Percentiles rank a stretch among this genome's conserved stretches.
These are phyloP conservation scores for Zootoca vivipara DNA, from an alignment of 2,113 vertebrate species.

Conservation along the genomic window DNA sequence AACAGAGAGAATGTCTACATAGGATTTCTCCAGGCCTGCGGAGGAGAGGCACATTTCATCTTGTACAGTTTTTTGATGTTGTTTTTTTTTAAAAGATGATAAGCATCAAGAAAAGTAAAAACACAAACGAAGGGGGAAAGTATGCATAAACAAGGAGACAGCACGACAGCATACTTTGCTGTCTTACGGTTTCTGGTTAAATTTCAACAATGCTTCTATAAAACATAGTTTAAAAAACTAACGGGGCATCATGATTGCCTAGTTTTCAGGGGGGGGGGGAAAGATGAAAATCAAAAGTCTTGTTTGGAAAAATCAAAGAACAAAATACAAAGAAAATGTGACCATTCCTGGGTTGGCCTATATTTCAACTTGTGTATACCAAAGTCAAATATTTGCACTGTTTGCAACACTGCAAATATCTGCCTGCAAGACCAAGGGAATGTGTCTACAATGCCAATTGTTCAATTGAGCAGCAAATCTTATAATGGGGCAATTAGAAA, in stretches of 20 bases:
- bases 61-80: background rate
- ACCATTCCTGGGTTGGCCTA: background rate
- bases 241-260: background rate
- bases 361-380: background rate
- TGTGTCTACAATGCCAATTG: conserved; percentile 15
- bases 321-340: background rate
- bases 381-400: conserved; percentile 18
- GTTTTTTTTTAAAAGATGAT: background rate
- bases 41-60: background rate
- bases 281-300: background rate
- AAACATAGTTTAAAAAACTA: background rate
- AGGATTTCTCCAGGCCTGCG: background rate
- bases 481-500: background rate
- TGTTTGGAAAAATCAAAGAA: background rate
- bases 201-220: background rate
- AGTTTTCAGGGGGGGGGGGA: background rate
- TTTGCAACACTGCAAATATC: conserved; percentile 20
- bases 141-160: background rate
- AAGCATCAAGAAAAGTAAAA: background rate
- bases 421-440: background rate
- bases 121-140: background rate
- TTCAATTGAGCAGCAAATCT: conserved; percentile 3
- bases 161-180: background rate
- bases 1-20: background rate
- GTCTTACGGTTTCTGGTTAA: background rate